phyloP scores from a whole-genome alignment of 37 sponge, comb jelly and placozoan species.

The Haliclona indistincta region DNA sequence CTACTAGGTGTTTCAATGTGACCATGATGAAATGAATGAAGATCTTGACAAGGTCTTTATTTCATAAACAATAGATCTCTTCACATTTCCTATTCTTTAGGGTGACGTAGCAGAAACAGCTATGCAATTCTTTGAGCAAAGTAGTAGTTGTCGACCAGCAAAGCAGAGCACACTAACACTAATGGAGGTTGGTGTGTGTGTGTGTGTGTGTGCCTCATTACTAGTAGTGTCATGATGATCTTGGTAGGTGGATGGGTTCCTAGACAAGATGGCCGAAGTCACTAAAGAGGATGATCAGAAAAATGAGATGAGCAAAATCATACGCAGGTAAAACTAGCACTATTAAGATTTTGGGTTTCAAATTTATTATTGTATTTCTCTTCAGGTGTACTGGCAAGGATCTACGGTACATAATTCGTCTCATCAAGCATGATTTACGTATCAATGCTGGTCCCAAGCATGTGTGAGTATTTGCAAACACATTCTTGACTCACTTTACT shows the following conservation, averaged over 20 bases:
- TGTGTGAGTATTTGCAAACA: conserved; percentile 55
- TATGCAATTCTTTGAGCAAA: conserved; percentile 73
- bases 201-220: background rate
- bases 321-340: conserved; percentile 48
- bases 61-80: background rate
- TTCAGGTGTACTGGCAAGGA: conserved; percentile 78
- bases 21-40: conserved; percentile 84
- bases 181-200: conserved; percentile 50
- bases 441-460: conserved; percentile 92
- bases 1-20: conserved; percentile 58
- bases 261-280: conserved; percentile 71
- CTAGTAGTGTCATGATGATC: background rate
- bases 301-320: conserved; percentile 53
- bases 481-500: background rate
- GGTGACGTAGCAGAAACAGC: conserved; percentile 95
- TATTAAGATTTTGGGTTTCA: no score
- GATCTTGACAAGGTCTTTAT: conserved; percentile 75
- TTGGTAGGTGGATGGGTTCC: conserved; percentile 81
- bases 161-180: conserved; percentile 65
- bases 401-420: conserved; percentile 81
- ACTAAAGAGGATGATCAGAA: conserved; percentile 90
- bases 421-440: conserved; percentile 92
- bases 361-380: background rate
- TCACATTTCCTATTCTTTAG: background rate
- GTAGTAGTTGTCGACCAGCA: conserved; percentile 36